These are phyloP conservation scores for Chamaea fasciata DNA, from an alignment of 2,113 vertebrate species.

Conservation along the genomic window DNA sequence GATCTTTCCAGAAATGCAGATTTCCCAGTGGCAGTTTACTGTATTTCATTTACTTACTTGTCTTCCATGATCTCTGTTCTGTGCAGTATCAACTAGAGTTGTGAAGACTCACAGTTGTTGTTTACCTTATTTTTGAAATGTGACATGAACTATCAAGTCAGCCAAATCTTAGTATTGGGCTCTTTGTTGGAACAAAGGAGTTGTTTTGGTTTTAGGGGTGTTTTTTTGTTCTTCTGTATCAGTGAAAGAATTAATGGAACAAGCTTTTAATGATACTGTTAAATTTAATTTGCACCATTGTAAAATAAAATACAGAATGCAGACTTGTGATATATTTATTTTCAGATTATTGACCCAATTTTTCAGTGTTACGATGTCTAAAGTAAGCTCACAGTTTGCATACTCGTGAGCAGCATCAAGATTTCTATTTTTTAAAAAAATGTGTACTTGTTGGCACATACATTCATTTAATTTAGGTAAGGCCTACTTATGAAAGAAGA, in stretches of 20 bases:
- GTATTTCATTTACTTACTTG: neutral
- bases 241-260: slow-evolving; percentile 22
- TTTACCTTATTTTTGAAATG: neutral
- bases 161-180: neutral
- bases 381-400: neutral
- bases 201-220: neutral
- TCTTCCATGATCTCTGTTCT: neutral
- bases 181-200: neutral
- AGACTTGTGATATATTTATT: neutral
- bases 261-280: neutral
- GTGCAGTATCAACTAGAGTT: neutral
- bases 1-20: neutral
- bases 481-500: neutral
- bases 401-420: neutral
- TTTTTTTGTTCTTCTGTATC: slow-evolving; percentile 3
- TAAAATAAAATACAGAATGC: slow-evolving; percentile 36
- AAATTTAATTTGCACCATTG: neutral
- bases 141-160: neutral
- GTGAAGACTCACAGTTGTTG: neutral
- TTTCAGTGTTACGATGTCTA: neutral
- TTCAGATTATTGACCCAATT: neutral
- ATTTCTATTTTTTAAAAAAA: neutral
- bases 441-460: neutral
- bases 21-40: neutral
- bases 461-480: neutral